Evolutionary conservation across 2,113 vertebrate genomes (phyloP), one percentile per base, ranked within the genome.

Genomic region (Lophura nycthemera): DNA sequence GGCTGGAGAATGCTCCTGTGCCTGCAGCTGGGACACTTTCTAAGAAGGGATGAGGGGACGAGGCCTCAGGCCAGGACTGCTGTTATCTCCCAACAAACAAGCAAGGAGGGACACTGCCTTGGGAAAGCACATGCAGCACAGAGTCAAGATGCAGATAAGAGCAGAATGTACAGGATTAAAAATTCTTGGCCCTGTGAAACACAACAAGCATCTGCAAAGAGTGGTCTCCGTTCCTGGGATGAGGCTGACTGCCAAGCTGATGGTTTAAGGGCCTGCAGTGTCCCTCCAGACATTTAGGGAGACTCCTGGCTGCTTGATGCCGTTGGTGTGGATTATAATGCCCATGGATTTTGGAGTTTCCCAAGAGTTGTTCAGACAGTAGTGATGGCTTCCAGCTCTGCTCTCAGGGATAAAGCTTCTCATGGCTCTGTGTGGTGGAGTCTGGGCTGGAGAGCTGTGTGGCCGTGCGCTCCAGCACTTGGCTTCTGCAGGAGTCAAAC

Each of bases 31-130:
- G 57, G 70, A 90, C 76, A 88, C 95, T 95, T 96, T 96, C 95
- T 94, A 95, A 93, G 93, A 97, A 96, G 95, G 40, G 61, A 74
- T 42, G 84, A 83, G 79, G 64, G 66, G 82, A 85, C 75, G 38
- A 76, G 89, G 94, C 88, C 59, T 54, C 75, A 86, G 67, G 65
- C 27, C 47, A 67, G 64, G 92, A 83, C 66, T 60, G 47, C 38
- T 64, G 38, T 77, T 83, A 86, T 64, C 20, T 0, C 42, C 56
- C 64, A 63, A 47, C 64, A 83, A 72, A 86, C 18, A 77, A 76
- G 50, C 60, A 82, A 78, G 52, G 72, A 92, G 72, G 48, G 45
- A 13, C 56, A 17, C 11, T 47, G 86, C 79, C 82, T 92, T 88
- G 82, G 79, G 54, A 67, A 89, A 29, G 47, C 47, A 50, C 10